phyloP scores from a whole-genome alignment of 2,113 vertebrate genomes.

The Serranochromis macrocephalus region DNA sequence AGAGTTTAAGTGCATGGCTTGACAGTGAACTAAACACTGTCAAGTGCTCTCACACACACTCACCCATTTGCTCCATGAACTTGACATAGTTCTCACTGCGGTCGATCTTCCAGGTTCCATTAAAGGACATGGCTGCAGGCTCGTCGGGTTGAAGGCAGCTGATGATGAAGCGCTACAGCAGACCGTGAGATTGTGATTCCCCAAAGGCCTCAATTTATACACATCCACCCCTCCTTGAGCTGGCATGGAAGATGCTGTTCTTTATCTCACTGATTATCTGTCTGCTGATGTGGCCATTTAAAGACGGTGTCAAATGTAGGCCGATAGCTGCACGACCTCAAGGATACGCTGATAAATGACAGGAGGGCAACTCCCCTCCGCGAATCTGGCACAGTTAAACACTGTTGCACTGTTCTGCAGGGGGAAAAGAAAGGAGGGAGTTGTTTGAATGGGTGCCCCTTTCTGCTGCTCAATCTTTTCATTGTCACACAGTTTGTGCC shows the following conservation, averaged over 20 bases:
- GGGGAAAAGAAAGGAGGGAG: not conserved
- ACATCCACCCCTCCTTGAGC: not conserved
- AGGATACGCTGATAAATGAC: constrained; percentile 46
- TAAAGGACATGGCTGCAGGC: constrained; percentile 74
- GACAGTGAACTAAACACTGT: not conserved
- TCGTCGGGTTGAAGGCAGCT: not conserved
- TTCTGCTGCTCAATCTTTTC: constrained; percentile 4
- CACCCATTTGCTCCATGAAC: constrained; percentile 89
- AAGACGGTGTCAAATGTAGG: constrained; percentile 64
- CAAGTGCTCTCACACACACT: constrained; percentile 33
- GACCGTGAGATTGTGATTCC: constrained; percentile 22
- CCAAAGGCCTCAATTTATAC: constrained; percentile 35
- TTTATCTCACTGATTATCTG: constrained; percentile 77
- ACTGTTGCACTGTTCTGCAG: constrained; percentile 52
- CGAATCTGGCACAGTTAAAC: constrained; percentile 23
- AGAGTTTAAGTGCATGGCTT: not conserved
- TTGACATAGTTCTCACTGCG: constrained; percentile 84
- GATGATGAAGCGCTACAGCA: not conserved
- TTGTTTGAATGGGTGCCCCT: constrained; percentile 37
- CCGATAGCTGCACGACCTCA: constrained; percentile 14
- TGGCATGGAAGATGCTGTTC: constrained; percentile 62
- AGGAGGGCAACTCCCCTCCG: not conserved
- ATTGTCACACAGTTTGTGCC: constrained; percentile 38
- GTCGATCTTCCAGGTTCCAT: constrained; percentile 83
- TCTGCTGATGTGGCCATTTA: constrained; percentile 78